phyloP scores from a whole-genome alignment of 2,113 vertebrate genomes.

The Tonatia bakeri region DNA sequence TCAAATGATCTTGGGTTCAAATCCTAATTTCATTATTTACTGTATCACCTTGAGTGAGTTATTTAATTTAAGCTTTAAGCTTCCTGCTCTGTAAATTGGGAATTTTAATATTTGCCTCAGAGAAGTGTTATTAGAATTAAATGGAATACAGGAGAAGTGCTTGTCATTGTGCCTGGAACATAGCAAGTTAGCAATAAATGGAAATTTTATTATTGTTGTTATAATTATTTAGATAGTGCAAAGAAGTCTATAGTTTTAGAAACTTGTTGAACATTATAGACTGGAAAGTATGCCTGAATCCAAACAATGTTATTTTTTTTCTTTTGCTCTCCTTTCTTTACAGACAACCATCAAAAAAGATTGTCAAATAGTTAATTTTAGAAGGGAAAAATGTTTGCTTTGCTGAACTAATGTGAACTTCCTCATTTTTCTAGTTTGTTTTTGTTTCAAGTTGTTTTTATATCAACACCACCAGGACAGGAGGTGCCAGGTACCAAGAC shows the following conservation, averaged over 20 bases:
- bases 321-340: conserved; percentile 15
- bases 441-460: conserved; percentile 57
- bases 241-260: conserved; percentile 6
- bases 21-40: not conserved
- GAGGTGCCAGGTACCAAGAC: conserved; percentile 43
- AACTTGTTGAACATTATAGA: not conserved
- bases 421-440: conserved; percentile 63
- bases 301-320: not conserved
- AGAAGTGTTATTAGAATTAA: conserved; percentile 6
- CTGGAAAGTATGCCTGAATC: not conserved
- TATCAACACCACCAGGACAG: not conserved
- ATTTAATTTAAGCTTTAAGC: not conserved
- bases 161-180: not conserved
- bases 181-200: not conserved
- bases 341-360: conserved; percentile 10
- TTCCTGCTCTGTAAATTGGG: conserved; percentile 7
- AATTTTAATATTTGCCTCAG: not conserved
- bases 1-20: not conserved
- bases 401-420: conserved; percentile 53
- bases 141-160: not conserved
- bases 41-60: not conserved
- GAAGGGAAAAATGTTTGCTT: conserved; percentile 21
- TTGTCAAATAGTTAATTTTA: conserved; percentile 51
- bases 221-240: not conserved
- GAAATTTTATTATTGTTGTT: not conserved